phyloP scores from a whole-genome alignment of 1,140 invertebrate genomes.

The Drosophila oshimai region DNA sequence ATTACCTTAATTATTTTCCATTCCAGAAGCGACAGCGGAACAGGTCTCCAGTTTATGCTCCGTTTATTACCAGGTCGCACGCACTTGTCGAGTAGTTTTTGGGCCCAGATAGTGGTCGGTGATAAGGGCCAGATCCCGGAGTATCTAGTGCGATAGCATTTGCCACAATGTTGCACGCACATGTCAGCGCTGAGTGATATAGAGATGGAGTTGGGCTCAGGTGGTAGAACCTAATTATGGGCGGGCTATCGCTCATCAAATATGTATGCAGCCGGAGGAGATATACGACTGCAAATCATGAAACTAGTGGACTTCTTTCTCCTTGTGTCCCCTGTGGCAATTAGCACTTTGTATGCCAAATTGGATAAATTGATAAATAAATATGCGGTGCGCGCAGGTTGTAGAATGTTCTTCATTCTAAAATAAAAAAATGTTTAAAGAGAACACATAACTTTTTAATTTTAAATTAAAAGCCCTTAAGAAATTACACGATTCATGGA shows the following conservation, averaged over 20 bases:
- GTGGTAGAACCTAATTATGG: conserved; percentile 59
- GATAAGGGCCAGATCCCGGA: conserved; percentile 37
- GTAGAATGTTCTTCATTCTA: no score
- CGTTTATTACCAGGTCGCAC: conserved; percentile 66
- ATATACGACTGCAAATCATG: conserved; percentile 66
- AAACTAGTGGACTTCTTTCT: neutral
- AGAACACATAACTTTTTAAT: no score
- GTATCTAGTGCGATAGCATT: conserved; percentile 43
- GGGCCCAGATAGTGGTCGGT: conserved; percentile 42
- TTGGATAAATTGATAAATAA: conserved; percentile 45
- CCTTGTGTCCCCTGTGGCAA: conserved; percentile 4
- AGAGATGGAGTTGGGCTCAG: neutral
- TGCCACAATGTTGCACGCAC: conserved; percentile 53
- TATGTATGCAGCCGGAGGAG: conserved; percentile 43
- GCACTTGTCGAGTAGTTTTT: conserved; percentile 37
- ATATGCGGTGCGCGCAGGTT: no score
- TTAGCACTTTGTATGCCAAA: conserved; percentile 54
- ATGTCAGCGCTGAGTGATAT: conserved; percentile 1
- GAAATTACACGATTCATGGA: no score
- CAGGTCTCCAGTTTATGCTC: conserved; percentile 29
- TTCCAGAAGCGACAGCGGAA: conserved; percentile 18
- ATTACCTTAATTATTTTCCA: conserved; percentile 78
- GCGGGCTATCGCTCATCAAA: conserved; percentile 72
- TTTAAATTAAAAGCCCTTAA: no score
- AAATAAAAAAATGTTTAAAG: neutral